Base-by-base conservation (phyloP, 2,113 vertebrate species). In the Steatornis caripensis region DNA sequence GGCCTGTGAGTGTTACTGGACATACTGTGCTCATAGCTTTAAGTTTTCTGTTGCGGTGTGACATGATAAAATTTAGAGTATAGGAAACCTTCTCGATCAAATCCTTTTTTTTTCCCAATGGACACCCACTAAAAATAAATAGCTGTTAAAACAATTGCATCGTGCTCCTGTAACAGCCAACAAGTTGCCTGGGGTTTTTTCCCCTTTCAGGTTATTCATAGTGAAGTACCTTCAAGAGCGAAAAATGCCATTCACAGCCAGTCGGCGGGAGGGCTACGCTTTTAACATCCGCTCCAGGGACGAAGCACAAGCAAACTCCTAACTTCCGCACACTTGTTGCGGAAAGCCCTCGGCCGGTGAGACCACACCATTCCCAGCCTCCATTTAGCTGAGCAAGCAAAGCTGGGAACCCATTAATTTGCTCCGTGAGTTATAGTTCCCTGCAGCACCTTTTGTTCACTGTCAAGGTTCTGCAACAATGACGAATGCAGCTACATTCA, bases 391-490 rank as follows among this genome's bases (percentile, higher is more conserved):
- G 94, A 70, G 95, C 66, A 81, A 95, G 90, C 69, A 6, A 53
- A 93, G 92, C 75, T 18, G 24, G 76, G 87, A 83, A 87, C 92
- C 94, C 93, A 95, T 97, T 97, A 94, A 98, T 97, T 91, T 77
- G 11, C 89, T 17, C 18, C 11, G 5, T 96, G 94, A 97, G 83
- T 95, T 97, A 97, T 61, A 49, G 81, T 75, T 96, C 96, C 96
- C 95, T 90, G 84, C 88, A 95, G 96, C 96, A 96, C 93, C 95
- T 95, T 94, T 97, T 95, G 95, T 94, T 95, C 89, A 66, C 87
- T 93, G 90, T 93, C 96, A 97, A 92, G 84, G 92, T 88, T 96
- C 90, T 96, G 84, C 93, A 95, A 93, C 92, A 92, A 84, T 97
- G 95, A 97, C 91, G 49, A 95, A 98, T 96, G 95, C 90, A 75